A percentile compares a stretch with the other conserved stretches of the same genome.
Evolutionary conservation across 2,797 vertebrate species (phyloP).

Genomic region (Mormyrus hasselquistii): DNA sequence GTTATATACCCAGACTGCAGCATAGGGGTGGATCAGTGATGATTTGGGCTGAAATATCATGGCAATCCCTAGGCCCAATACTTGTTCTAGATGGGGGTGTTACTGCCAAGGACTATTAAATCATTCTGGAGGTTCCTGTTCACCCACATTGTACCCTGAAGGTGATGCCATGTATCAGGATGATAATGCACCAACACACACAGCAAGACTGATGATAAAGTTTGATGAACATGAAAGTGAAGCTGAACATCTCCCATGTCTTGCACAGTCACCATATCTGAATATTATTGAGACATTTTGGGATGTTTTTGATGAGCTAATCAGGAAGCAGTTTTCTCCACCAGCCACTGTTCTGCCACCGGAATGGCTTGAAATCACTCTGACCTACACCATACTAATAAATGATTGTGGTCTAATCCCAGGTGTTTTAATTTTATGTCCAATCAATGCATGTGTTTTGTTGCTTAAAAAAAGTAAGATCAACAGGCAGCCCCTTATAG

Average conservation of each 20-base stretch:
- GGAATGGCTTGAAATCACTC: background rate
- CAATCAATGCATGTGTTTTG: background rate
- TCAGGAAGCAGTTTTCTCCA: background rate
- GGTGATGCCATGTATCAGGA: background rate
- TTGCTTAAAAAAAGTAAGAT: background rate
- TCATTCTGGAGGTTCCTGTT: too few relatives aligned
- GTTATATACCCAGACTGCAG: too few relatives aligned
- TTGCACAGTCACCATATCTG: background rate
- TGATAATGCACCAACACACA: background rate
- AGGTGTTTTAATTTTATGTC: background rate
- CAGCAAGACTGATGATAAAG: background rate
- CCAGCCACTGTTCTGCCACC: background rate
- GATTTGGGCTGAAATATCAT: too few relatives aligned
- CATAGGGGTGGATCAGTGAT: too few relatives aligned
- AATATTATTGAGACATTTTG: background rate
- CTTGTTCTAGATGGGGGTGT: too few relatives aligned
- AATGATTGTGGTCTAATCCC: background rate
- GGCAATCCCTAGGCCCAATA: too few relatives aligned
- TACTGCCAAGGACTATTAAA: too few relatives aligned
- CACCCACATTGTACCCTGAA: too few relatives aligned
- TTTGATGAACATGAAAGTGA: background rate
- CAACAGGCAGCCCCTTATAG: background rate
- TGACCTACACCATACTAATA: background rate
- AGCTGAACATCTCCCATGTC: background rate
- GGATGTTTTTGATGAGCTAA: background rate